Base-by-base conservation (phyloP, 1,140 invertebrate genomes). In the Lepidostoma basale region DNA sequence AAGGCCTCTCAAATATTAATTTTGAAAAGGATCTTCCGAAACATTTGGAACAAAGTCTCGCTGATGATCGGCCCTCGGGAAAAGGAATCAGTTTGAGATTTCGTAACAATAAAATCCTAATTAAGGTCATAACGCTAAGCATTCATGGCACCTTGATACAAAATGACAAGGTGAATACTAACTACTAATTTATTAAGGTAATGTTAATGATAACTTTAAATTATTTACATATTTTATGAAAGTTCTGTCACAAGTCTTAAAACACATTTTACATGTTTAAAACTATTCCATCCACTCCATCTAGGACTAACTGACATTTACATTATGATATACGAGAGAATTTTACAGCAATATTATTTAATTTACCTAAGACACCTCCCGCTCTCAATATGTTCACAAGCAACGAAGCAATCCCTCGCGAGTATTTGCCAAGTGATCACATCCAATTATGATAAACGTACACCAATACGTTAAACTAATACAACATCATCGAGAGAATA, bases 191-290 rank as follows among this genome's bases (percentile, higher is more conserved):
- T 42, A 14, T 30, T 60, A 60, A 6, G 12, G 12, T 5, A 6
- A 60, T 23, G 20, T 56, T 60, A 60, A 40, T 64, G 39, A 52
- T 52, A 64, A 52, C 54, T 64, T 39, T 12, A 64, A 52, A 47
- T 67, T 67, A 67, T 67, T 44, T 67, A 67, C 63, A 66, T 47
- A 30, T 66, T 66, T 67, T 65, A 54, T 56, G 47, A 42, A 54
- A 65, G 62, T 54, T 54, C 52, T 65, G 62, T 65, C 62, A 65
- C 56, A 65, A 65, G 62, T 65, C 62, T 65, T 65, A 49, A 47
- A 49, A 49, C 45, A 49, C 45, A 30, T 26, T 22, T 45, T 20
- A 9, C 2, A n/a, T 26, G 18, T 56, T 65, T 30, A 28, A 47
- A 44, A 65, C 45, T 22, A 8, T 47, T 56, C 9, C 52, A 59